These are phyloP conservation scores for Ifrita kowaldi DNA, from an alignment of 2,113 vertebrate species.

Conservation along the genomic window DNA sequence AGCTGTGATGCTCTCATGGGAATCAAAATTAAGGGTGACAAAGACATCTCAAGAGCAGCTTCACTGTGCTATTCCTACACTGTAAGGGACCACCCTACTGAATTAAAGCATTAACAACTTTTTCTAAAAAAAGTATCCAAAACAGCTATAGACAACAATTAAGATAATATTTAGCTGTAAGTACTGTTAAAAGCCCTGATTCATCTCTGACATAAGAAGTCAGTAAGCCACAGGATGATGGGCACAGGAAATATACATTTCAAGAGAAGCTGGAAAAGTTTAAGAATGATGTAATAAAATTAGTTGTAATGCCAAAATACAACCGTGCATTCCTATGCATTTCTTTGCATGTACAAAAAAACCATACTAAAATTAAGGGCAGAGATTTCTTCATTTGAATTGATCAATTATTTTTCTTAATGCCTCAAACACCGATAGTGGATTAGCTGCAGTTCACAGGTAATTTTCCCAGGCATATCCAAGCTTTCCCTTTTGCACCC, in stretches of 20 bases:
- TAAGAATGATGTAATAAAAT: background rate
- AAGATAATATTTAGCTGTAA: background rate
- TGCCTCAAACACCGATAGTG: background rate
- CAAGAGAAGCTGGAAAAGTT: background rate
- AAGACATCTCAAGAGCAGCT: background rate
- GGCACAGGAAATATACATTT: background rate
- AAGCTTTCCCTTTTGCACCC: background rate
- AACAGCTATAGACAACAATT: background rate
- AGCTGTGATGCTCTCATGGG: background rate
- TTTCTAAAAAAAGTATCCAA: background rate
- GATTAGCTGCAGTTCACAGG: background rate
- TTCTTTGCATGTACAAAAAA: background rate
- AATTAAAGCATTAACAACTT: background rate
- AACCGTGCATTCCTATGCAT: background rate
- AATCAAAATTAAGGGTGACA: background rate
- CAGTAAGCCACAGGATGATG: background rate
- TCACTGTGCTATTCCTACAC: background rate
- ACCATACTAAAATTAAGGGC: background rate
- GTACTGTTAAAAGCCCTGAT: background rate
- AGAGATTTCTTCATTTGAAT: background rate
- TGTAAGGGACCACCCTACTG: accelerated
- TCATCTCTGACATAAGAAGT: background rate
- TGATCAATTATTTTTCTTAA: background rate
- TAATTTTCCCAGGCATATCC: background rate
- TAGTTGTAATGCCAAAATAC: background rate